These are phyloP conservation scores for Megalopta genalis DNA, from an alignment of 1,140 invertebrate species.

Conservation along the genomic window DNA sequence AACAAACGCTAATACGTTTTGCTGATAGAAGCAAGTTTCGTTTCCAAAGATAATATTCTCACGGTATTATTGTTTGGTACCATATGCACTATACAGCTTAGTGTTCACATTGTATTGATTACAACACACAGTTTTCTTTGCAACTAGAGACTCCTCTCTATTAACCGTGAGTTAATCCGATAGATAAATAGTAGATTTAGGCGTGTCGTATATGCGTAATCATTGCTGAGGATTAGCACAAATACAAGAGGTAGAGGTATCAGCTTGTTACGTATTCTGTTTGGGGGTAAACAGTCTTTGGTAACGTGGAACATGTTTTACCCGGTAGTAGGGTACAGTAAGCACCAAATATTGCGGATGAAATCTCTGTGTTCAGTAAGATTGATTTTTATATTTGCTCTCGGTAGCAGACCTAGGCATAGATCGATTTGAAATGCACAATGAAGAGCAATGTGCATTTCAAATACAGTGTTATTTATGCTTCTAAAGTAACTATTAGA, in stretches of 20 bases:
- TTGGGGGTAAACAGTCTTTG: slow-evolving; percentile 5
- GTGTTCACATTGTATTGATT: slow-evolving; percentile 12
- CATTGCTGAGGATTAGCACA: slow-evolving; percentile 17
- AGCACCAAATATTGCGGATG: slow-evolving; percentile 50
- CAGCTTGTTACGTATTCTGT: slow-evolving; percentile 36
- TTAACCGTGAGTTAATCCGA: slow-evolving; percentile 21
- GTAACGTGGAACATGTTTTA: slow-evolving; percentile 25
- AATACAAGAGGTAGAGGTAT: background rate
- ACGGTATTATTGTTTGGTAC: slow-evolving; percentile 41
- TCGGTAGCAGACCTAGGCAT: background rate
- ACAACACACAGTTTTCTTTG: background rate
- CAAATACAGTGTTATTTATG: no score
- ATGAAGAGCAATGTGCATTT: no score
- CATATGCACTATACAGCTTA: slow-evolving; percentile 12
- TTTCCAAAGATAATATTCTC: slow-evolving; percentile 47
- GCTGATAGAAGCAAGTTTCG: background rate
- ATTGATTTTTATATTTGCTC: slow-evolving; percentile 42
- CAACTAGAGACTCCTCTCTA: slow-evolving; percentile 10
- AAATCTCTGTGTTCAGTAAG: slow-evolving; percentile 58
- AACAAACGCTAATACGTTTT: background rate
- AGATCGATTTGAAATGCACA: no score
- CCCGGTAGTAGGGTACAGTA: slow-evolving; percentile 43
- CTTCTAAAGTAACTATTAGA: background rate
- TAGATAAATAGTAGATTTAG: slow-evolving; percentile 24
- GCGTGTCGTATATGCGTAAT: slow-evolving; percentile 14